phyloP scores from a whole-genome alignment of 2,113 vertebrate species.

The Lepisosteus osseus region DNA sequence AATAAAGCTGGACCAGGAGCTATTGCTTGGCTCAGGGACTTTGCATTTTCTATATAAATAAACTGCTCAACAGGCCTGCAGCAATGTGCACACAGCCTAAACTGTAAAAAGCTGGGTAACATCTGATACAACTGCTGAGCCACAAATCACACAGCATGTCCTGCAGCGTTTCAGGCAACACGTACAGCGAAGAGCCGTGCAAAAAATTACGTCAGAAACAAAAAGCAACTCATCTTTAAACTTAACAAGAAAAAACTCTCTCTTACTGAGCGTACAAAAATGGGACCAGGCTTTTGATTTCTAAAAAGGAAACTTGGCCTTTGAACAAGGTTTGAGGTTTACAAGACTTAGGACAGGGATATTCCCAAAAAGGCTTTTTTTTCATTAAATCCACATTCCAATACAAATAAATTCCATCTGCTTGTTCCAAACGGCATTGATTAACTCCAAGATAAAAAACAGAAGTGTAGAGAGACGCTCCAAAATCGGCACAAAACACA shows the following conservation, averaged over 20 bases:
- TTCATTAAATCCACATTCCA: slow-evolving; percentile 31
- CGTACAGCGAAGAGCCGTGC: too few relatives aligned
- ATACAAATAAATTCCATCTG: slow-evolving; percentile 43
- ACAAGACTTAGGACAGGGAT: slow-evolving; percentile 47
- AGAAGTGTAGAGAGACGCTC: slow-evolving; percentile 36
- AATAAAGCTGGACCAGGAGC: too few relatives aligned
- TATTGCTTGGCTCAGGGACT: too few relatives aligned
- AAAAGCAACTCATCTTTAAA: not conserved
- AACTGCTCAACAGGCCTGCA: too few relatives aligned
- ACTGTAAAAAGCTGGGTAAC: too few relatives aligned
- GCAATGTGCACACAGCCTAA: too few relatives aligned
- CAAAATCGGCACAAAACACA: not conserved
- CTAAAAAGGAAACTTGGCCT: slow-evolving; percentile 31
- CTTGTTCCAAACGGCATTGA: slow-evolving; percentile 34
- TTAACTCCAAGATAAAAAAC: slow-evolving; percentile 17
- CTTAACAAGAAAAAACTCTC: not conserved
- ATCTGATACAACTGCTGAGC: too few relatives aligned
- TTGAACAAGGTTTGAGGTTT: slow-evolving; percentile 44
- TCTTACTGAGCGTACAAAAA: too few relatives aligned
- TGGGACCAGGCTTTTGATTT: slow-evolving; percentile 29
- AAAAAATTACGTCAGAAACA: not conserved
- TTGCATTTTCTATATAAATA: too few relatives aligned
- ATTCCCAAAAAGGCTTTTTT: slow-evolving; percentile 39
- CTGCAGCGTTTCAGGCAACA: too few relatives aligned
- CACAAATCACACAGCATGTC: too few relatives aligned